Conservation (phyloP, 1,140 invertebrate genomes). For the Papilio xuthus region DNA sequence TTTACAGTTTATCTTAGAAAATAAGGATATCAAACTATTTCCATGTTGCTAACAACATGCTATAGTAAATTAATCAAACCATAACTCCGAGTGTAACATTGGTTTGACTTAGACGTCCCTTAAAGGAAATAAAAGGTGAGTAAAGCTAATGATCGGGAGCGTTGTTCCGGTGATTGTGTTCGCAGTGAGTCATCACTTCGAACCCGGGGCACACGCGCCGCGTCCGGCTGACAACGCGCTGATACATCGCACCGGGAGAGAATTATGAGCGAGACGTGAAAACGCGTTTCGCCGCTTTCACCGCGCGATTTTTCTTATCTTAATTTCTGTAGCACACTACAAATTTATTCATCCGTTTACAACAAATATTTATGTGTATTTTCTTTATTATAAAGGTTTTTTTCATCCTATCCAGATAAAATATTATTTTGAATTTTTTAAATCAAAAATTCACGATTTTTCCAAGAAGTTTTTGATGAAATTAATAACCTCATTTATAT, state of each 20-base stretch:
- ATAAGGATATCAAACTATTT: neutral
- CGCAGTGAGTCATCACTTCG: constrained; percentile 24
- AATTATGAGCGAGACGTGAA: constrained; percentile 13
- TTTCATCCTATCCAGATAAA: neutral
- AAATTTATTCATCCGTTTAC: neutral
- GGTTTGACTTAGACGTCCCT: neutral
- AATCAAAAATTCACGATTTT: neutral
- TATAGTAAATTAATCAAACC: neutral
- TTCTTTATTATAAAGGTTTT: neutral
- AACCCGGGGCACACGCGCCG: constrained; percentile 35
- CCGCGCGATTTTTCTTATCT: constrained; percentile 20
- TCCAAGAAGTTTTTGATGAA: neutral
- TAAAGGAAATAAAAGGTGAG: constrained; percentile 17
- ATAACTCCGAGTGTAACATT: neutral
- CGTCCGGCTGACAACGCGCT: constrained; percentile 20
- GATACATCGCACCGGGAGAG: constrained; percentile 10
- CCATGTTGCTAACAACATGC: neutral
- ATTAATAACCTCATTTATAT: neutral
- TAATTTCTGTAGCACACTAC: constrained; percentile 13
- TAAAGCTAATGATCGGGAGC: constrained; percentile 19
- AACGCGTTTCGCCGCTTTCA: constrained; percentile 26
- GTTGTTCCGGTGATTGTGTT: constrained; percentile 34
- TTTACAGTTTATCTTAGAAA: neutral
- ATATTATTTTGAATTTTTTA: neutral
- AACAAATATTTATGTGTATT: neutral